Evolutionary conservation across 2,113 vertebrate genomes (phyloP).

Genomic region (Actenoides lindsayi): DNA sequence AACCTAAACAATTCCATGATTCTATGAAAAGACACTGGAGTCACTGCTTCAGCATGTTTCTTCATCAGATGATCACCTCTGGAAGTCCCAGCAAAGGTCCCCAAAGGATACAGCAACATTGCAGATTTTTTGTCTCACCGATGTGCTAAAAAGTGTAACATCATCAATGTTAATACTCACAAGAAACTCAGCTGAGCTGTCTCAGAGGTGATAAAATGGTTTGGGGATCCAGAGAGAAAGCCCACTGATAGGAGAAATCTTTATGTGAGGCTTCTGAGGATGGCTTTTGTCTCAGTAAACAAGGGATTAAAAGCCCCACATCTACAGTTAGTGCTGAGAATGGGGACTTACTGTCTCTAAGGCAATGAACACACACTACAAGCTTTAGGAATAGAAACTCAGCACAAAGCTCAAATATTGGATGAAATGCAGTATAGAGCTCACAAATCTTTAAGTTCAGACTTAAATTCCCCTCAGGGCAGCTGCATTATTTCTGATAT

Average conservation of each 20-base stretch:
- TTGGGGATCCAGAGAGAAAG: neutral
- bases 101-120: neutral
- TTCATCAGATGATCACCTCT: neutral
- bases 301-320: neutral
- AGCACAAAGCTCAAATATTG: neutral
- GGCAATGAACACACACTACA: neutral
- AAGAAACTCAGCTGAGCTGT: neutral
- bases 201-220: neutral
- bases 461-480: neutral
- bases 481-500: conserved; percentile 36
- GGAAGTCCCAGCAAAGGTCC: neutral
- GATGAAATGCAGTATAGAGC: neutral
- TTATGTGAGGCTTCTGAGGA: neutral
- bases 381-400: neutral
- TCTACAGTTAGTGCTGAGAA: neutral
- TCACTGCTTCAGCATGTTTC: accelerated
- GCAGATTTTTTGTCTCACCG: neutral
- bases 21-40: neutral
- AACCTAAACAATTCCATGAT: neutral
- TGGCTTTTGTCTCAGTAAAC: neutral
- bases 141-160: neutral
- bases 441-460: neutral
- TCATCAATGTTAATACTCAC: neutral
- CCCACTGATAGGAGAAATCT: neutral
- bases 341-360: neutral